Percentiles rank a stretch among this genome's conserved stretches.
Conservation (phyloP, 2,888 invertebrate genomes). For the Ligdia adustata region DNA sequence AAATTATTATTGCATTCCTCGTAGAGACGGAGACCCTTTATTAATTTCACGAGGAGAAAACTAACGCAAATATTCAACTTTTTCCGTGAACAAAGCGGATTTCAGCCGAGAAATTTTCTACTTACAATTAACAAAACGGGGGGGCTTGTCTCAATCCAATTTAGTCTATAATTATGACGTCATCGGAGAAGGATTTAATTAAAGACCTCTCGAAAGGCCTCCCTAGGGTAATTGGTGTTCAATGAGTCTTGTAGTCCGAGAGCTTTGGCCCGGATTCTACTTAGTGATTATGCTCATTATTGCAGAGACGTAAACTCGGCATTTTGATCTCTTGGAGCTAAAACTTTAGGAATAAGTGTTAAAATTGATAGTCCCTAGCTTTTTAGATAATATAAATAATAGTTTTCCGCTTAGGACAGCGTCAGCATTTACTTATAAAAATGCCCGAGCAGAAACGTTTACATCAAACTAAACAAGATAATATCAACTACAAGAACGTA, state of each 20-base stretch:
- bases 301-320: too few relatives aligned
- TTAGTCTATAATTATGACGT: conserved; percentile 82
- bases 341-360: too few relatives aligned
- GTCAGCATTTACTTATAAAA: too few relatives aligned
- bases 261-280: conserved; percentile 55
- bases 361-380: too few relatives aligned
- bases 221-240: conserved; percentile 79
- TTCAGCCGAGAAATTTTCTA: conserved; percentile 41
- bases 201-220: conserved; percentile 80
- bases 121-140: conserved; percentile 76
- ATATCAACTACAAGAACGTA: too few relatives aligned
- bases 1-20: conserved; percentile 16
- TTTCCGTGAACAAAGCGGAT: conserved; percentile 17
- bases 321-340: conserved; percentile 44
- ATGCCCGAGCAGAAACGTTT: too few relatives aligned
- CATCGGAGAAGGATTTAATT: conserved; percentile 84
- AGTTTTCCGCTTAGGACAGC: too few relatives aligned
- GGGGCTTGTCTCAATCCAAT: conserved; percentile 75
- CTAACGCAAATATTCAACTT: conserved; percentile 6
- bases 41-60: conserved; percentile 12
- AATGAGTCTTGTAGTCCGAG: conserved; percentile 81
- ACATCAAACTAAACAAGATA: too few relatives aligned
- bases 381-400: too few relatives aligned
- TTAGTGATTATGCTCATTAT: conserved; percentile 63
- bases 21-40: conserved; percentile 15